These are phyloP conservation scores for Oplegnathus fasciatus DNA, from an alignment of 2,113 vertebrate genomes.

Conservation along the genomic window DNA sequence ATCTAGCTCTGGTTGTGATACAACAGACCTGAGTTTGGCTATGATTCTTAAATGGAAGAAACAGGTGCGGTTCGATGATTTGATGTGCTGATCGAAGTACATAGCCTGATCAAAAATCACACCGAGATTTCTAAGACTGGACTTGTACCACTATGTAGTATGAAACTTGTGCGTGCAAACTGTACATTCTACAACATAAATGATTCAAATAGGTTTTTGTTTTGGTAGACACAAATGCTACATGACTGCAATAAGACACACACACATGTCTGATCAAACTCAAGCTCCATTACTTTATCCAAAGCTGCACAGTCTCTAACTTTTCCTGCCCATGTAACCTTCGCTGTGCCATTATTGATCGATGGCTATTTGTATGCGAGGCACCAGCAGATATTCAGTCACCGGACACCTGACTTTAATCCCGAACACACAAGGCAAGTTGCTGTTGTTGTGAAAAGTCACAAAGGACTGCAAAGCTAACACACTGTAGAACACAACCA, in stretches of 20 bases:
- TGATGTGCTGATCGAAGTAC: too few species aligned
- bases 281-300: not conserved
- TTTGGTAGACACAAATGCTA: not conserved
- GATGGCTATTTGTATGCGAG: slow-evolving; percentile 57
- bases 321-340: slow-evolving; percentile 32
- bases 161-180: not conserved
- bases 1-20: too few species aligned
- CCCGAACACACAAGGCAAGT: slow-evolving; percentile 24
- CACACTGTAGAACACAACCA: not conserved
- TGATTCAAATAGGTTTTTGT: not conserved
- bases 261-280: not conserved
- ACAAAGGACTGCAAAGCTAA: not conserved
- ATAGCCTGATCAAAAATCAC: too few species aligned
- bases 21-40: too few species aligned
- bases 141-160: not conserved
- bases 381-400: not conserved
- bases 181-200: not conserved
- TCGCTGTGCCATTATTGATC: slow-evolving; percentile 62
- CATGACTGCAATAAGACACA: not conserved
- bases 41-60: too few species aligned
- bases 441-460: slow-evolving; percentile 19
- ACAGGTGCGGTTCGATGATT: too few species aligned
- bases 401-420: slow-evolving; percentile 39
- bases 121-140: too few species aligned
- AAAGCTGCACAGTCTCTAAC: not conserved